Percentiles rank a stretch among this genome's conserved stretches.
These are phyloP conservation scores for Pseudopodoces humilis DNA, from an alignment of 2,113 vertebrate species.

Conservation along the genomic window DNA sequence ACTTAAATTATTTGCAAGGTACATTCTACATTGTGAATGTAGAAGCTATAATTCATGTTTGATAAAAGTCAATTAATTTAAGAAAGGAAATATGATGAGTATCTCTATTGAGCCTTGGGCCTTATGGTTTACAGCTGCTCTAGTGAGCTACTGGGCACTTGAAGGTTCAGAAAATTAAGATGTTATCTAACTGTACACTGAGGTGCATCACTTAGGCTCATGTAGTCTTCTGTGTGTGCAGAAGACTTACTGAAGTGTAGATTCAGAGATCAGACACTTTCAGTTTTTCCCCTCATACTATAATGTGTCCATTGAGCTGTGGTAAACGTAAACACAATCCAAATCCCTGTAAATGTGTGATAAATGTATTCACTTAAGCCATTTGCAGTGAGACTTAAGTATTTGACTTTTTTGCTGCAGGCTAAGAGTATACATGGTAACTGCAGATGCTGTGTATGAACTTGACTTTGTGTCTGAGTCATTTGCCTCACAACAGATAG, in stretches of 20 bases:
- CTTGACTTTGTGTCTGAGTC: neutral
- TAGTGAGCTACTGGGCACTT: neutral
- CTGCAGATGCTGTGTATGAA: neutral
- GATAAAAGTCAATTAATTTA: neutral
- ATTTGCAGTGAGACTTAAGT: neutral
- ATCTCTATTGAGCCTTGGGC: neutral
- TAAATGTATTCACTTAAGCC: neutral
- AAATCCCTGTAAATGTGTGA: neutral
- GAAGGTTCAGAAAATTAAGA: neutral
- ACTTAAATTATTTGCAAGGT: neutral
- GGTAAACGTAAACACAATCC: neutral
- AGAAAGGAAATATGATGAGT: neutral
- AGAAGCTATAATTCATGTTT: neutral
- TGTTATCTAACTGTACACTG: neutral
- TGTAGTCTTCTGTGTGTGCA: neutral
- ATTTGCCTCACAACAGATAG: slow-evolving; percentile 14
- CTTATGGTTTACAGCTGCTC: neutral
- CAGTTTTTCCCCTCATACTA: neutral
- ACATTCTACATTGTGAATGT: neutral
- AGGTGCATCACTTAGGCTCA: neutral
- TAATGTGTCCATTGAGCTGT: neutral
- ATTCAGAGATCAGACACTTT: neutral
- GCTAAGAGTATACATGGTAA: neutral
- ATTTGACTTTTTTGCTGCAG: neutral
- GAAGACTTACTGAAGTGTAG: neutral